Evolutionary conservation across 2,113 vertebrate species (phyloP).

Genomic region (Noctilio leporinus): DNA sequence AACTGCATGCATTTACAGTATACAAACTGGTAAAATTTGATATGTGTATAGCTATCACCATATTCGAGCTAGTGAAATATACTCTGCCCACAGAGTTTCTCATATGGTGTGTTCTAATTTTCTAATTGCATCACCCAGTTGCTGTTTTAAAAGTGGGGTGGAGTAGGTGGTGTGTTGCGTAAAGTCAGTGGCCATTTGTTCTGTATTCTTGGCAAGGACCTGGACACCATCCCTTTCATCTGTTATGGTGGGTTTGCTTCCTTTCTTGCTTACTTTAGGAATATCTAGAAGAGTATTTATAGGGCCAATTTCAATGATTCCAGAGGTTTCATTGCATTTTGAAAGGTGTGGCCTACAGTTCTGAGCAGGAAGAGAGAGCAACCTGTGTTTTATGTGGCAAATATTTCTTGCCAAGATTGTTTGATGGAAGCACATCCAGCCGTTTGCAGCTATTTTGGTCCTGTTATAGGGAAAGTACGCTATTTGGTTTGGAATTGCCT

Average conservation of each 20-base stretch:
- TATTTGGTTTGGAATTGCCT: slow-evolving; percentile 71
- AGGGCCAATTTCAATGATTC: slow-evolving; percentile 61
- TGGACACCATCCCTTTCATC: not conserved
- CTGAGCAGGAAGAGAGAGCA: slow-evolving; percentile 15
- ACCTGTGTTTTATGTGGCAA: slow-evolving; percentile 24
- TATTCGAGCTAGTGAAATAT: not conserved
- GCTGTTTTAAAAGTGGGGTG: not conserved
- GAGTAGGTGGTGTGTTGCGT: not conserved
- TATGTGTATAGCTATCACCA: not conserved
- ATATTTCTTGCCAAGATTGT: slow-evolving; percentile 45
- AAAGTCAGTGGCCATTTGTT: not conserved
- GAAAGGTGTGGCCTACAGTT: not conserved
- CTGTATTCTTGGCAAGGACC: not conserved
- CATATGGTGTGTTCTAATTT: not conserved
- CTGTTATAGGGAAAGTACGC: slow-evolving; percentile 39
- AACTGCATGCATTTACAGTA: not conserved
- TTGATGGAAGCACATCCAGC: not conserved
- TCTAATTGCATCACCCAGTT: not conserved
- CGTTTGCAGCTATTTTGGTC: slow-evolving; percentile 10
- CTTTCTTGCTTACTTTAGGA: slow-evolving; percentile 29
- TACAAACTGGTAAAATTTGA: not conserved
- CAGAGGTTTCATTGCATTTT: slow-evolving; percentile 58
- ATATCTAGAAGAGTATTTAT: slow-evolving; percentile 15
- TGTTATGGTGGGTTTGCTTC: not conserved
- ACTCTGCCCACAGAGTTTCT: not conserved